Conservation (phyloP, 1,140 invertebrate species). For the Penaeus vannamei region DNA sequence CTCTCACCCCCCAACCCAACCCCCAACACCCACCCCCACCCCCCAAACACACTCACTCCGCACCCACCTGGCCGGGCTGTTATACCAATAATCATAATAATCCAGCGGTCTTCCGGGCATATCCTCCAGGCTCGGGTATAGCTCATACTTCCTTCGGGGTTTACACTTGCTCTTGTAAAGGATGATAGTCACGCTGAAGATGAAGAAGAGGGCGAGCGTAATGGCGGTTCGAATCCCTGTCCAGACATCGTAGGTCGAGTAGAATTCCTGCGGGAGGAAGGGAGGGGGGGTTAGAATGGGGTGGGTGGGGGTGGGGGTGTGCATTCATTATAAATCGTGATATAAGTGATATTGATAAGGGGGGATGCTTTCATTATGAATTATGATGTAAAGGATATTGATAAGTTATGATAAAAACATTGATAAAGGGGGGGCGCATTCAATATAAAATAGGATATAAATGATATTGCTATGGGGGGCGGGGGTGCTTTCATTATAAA, state of each 20-base stretch:
- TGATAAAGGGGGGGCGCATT: too few relatives aligned
- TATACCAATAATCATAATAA: constrained; percentile 66
- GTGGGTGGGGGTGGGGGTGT: neutral
- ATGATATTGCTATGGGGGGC: too few relatives aligned
- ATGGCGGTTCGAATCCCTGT: constrained; percentile 68
- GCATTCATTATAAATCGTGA: too few relatives aligned
- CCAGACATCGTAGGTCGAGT: constrained; percentile 68
- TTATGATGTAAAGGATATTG: too few relatives aligned
- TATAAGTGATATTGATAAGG: too few relatives aligned
- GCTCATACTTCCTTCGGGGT: constrained; percentile 58
- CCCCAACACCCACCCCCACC: neutral
- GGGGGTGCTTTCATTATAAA: too few relatives aligned
- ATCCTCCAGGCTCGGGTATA: constrained; percentile 67
- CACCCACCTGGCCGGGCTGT: constrained; percentile 57
- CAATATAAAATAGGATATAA: too few relatives aligned
- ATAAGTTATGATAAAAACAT: neutral
- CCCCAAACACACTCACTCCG: neutral
- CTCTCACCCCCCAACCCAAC: neutral
- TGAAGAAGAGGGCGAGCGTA: constrained; percentile 67
- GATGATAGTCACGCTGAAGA: constrained; percentile 67
- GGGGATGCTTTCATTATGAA: too few relatives aligned
- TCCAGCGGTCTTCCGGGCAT: constrained; percentile 59
- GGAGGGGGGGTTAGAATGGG: neutral
- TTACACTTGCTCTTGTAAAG: constrained; percentile 68
- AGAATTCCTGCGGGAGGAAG: constrained; percentile 60